These are phyloP conservation scores for Lampris megalopsis DNA, from an alignment of 2,113 vertebrate genomes.

Conservation along the genomic window DNA sequence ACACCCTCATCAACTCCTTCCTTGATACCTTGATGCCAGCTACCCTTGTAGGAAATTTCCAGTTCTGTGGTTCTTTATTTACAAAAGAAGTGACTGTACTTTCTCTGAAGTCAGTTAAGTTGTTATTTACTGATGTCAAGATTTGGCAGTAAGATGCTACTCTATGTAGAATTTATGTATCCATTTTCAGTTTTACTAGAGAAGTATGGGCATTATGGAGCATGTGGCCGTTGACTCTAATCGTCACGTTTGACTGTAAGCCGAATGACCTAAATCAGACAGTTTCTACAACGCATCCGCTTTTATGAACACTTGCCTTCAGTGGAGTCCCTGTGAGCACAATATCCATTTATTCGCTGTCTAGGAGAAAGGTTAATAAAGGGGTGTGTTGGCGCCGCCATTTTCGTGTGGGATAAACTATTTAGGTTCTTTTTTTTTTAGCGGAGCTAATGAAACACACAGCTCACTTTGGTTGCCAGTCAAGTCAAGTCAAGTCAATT, in stretches of 20 bases:
- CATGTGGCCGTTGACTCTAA: background rate
- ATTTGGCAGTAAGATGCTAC: background rate
- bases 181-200: background rate
- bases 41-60: background rate
- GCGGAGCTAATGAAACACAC: too few species aligned
- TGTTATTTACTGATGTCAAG: too few species aligned
- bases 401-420: too few species aligned
- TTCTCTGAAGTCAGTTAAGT: too few species aligned
- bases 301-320: slow-evolving; percentile 13
- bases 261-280: slow-evolving; percentile 13
- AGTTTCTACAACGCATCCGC: slow-evolving; percentile 14
- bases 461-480: too few species aligned
- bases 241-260: slow-evolving; percentile 24
- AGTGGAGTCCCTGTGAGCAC: background rate
- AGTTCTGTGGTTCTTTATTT: background rate
- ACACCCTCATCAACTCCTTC: too few species aligned
- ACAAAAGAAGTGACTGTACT: too few species aligned
- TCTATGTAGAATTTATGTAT: background rate
- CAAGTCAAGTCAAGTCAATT: too few species aligned
- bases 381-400: too few species aligned
- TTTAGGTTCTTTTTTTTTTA: too few species aligned
- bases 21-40: background rate
- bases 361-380: slow-evolving; percentile 5
- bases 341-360: slow-evolving; percentile 18
- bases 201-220: slow-evolving; percentile 6